Evolutionary conservation across 2,113 vertebrate genomes (phyloP).

Genomic region (Hipposideros armiger): DNA sequence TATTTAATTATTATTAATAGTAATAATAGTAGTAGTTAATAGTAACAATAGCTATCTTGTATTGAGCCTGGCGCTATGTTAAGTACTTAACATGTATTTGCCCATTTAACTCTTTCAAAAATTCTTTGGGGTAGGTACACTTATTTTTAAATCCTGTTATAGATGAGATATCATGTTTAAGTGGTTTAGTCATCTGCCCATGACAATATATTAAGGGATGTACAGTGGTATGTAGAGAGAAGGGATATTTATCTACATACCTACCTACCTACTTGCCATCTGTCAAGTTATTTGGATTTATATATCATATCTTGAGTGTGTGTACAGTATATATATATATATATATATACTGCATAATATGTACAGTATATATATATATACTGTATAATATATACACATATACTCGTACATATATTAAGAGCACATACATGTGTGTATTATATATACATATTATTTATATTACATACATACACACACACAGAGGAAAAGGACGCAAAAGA

Average conservation of each 20-base stretch:
- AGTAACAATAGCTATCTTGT: background rate
- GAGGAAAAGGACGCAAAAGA: background rate
- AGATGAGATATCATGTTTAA: background rate
- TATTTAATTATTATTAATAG: background rate
- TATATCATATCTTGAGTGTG: background rate
- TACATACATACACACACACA: background rate
- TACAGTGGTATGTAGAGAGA: background rate
- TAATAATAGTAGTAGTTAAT: background rate
- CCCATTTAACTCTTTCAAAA: conserved; percentile 1
- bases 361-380: background rate
- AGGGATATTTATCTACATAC: background rate
- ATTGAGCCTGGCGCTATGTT: background rate
- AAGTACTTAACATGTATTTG: background rate
- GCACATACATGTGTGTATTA: background rate
- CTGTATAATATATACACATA: background rate
- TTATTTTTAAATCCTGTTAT: conserved; percentile 27
- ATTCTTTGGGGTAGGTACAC: background rate
- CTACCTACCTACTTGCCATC: background rate
- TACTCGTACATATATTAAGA: background rate
- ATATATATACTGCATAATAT: background rate
- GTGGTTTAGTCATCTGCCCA: background rate
- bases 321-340: background rate
- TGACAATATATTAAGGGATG: background rate
- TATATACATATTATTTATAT: background rate
- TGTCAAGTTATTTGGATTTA: conserved; percentile 23